These are phyloP conservation scores for Stenoptilia bipunctidactyla DNA, from an alignment of 2,888 invertebrate species.

Conservation along the genomic window DNA sequence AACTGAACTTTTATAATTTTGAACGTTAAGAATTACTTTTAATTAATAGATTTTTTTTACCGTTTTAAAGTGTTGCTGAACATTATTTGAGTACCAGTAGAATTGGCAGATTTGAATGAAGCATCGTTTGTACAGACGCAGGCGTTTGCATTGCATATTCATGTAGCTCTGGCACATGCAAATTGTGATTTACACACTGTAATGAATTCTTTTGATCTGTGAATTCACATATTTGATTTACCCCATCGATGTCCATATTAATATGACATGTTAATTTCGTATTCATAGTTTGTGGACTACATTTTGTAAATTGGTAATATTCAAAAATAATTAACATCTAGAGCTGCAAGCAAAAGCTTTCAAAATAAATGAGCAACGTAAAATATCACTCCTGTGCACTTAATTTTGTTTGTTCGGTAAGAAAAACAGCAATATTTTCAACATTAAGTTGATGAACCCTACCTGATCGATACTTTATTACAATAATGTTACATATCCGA, in stretches of 20 bases:
- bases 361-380: too few species aligned
- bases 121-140: constrained; percentile 40
- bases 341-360: too few species aligned
- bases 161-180: constrained; percentile 65
- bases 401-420: too few species aligned
- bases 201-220: constrained; percentile 72
- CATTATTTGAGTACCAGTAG: too few species aligned
- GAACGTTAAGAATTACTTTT: too few species aligned
- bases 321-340: constrained; percentile 19
- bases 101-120: constrained; percentile 25
- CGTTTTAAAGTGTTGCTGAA: too few species aligned
- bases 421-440: too few species aligned
- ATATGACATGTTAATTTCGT: constrained; percentile 58
- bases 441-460: not conserved
- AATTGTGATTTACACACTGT: constrained; percentile 70
- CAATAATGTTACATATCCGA: constrained; percentile 8
- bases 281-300: constrained; percentile 60
- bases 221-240: constrained; percentile 70
- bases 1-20: too few species aligned
- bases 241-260: constrained; percentile 60
- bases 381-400: too few species aligned
- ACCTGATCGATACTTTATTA: not conserved
- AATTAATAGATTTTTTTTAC: too few species aligned
- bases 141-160: constrained; percentile 64
- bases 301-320: constrained; percentile 35